Evolutionary conservation across 2,888 invertebrate species (phyloP).

Genomic region (Agrochola lota): DNA sequence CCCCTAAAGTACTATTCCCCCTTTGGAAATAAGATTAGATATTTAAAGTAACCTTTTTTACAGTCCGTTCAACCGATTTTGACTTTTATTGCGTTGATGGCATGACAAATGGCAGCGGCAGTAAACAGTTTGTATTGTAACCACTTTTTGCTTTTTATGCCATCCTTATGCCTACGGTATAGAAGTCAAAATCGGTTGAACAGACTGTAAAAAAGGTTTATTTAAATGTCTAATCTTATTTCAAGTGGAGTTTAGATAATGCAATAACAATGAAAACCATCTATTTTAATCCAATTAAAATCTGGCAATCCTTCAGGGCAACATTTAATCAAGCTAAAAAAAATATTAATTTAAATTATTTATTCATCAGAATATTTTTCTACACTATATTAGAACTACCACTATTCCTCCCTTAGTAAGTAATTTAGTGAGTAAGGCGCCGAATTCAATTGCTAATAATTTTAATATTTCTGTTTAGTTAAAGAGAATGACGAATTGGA

Average conservation of each 20-base stretch:
- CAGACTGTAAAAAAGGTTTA: too few species aligned
- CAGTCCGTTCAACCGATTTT: too few species aligned
- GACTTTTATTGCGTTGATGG: too few species aligned
- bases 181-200: too few species aligned
- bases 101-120: too few species aligned
- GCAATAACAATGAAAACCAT: not conserved
- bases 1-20: not conserved
- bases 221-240: too few species aligned
- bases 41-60: too few species aligned
- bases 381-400: slow-evolving; percentile 60
- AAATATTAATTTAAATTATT: slow-evolving; percentile 41
- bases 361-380: slow-evolving; percentile 68
- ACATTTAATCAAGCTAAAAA: slow-evolving; percentile 9
- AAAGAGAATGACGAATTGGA: slow-evolving; percentile 15
- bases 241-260: too few species aligned
- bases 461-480: slow-evolving; percentile 39
- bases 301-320: slow-evolving; percentile 51
- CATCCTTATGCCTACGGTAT: too few species aligned
- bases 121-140: too few species aligned
- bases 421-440: slow-evolving; percentile 63
- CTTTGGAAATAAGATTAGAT: too few species aligned
- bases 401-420: slow-evolving; percentile 45
- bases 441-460: slow-evolving; percentile 58
- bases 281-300: not conserved
- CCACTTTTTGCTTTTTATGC: too few species aligned